phyloP scores from a whole-genome alignment of 2,888 invertebrate genomes.

The Ganaspis brasiliensis region DNA sequence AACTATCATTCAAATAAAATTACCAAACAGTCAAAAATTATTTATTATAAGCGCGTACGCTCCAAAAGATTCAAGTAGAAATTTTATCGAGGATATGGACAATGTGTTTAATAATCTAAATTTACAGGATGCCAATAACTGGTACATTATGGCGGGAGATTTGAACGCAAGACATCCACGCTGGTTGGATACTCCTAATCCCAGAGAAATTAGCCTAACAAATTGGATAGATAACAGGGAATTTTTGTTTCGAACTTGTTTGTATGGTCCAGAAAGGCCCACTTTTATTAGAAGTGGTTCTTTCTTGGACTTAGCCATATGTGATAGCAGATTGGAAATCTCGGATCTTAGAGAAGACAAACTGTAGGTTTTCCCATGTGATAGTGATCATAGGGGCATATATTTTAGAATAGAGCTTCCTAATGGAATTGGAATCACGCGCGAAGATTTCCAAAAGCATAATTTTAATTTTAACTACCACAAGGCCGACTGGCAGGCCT shows the following conservation, averaged over 20 bases:
- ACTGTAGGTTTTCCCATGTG: background rate
- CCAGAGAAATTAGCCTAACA: background rate
- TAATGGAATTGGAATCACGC: too few species aligned
- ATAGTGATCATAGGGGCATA: slow-evolving; percentile 8
- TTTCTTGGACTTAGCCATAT: background rate
- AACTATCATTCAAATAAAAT: too few species aligned
- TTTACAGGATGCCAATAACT: too few species aligned
- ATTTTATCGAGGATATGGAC: too few species aligned
- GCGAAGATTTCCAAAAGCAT: too few species aligned
- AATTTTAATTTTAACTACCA: too few species aligned
- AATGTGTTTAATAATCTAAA: slow-evolving; percentile 36
- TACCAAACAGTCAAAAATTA: too few species aligned
- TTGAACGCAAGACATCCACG: background rate
- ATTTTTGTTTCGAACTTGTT: background rate
- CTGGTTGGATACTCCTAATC: background rate
- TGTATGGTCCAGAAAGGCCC: background rate
- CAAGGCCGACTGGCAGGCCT: too few species aligned
- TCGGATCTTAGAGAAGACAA: background rate
- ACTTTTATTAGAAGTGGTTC: background rate
- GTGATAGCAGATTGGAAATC: background rate
- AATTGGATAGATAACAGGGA: too few species aligned
- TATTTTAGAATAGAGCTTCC: background rate
- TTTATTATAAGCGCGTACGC: too few species aligned
- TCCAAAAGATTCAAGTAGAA: too few species aligned
- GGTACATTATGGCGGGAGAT: too few species aligned